Evolutionary conservation across 2,113 vertebrate species (phyloP), one percentile per base, ranked within the genome.

Genomic region (Candoia aspera): DNA sequence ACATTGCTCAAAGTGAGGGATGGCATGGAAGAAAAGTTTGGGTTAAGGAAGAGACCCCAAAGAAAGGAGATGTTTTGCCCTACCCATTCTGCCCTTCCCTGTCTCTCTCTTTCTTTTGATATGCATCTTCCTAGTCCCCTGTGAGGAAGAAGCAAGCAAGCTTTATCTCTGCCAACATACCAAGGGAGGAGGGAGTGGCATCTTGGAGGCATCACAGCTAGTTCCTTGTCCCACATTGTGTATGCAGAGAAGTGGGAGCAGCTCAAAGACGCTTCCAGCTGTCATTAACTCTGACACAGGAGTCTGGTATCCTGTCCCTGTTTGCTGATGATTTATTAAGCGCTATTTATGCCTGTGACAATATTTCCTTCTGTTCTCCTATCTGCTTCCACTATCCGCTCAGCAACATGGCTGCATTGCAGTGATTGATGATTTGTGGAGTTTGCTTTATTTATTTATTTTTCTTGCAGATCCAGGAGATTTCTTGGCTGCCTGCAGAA

Each of bases 361-460:
- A 93, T 95, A 97, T 96, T 96, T 97, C 95, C 95, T 93, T 94
- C 96, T 95, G 95, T 95, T 96, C 79, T 8, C 91, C 95, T 93
- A 91, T 96, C 94, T 93, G 79, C 94, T 96, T 92, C 92, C 46
- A 59, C 88, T 94, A 95, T 95, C 95, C 94, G 95, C 91, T 62
- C 57, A 93, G 92, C 95, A 94, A 94, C 92, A 91, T 89, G 33
- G 92, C 91, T 88, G 15, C 12, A 0, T 15, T 24, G 83, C 89
- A 93, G 90, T 97, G 95, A 97, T 97, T 93, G 95, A 96, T 96
- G 95, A 95, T 93, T 95, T 95, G 59, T 2, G 83, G 54, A 73
- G 33, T 5, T 85, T 59, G 92, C 95, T 96, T 94, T 92, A 91
- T 95, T 96, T 33, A 15, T 96, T 92, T 91, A 86, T 94, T 89